Percentiles rank a stretch among this genome's conserved stretches.
Evolutionary conservation across 2,888 invertebrate genomes (phyloP).

Genomic region (Eupeodes luniger): DNA sequence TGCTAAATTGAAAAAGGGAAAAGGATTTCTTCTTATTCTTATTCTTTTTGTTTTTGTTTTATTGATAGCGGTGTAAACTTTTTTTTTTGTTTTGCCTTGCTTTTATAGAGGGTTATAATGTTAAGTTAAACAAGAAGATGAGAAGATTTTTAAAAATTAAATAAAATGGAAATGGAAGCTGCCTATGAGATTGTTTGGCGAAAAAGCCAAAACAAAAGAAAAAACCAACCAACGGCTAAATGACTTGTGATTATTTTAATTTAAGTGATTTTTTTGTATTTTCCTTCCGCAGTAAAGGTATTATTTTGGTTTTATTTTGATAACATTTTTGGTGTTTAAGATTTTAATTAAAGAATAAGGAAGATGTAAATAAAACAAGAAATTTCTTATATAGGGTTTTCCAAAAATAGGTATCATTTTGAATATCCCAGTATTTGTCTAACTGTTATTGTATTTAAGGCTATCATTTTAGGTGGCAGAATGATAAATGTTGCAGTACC

Average conservation of each 20-base stretch:
- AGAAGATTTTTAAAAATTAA: constrained; percentile 10
- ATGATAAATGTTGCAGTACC: no score
- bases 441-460: no score
- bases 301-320: background rate
- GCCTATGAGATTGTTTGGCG: background rate
- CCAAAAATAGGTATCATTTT: no score
- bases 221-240: constrained; percentile 2
- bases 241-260: constrained; percentile 31
- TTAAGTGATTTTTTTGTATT: constrained; percentile 1
- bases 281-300: background rate
- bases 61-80: background rate
- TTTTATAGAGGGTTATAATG: constrained; percentile 8
- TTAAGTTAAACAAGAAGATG: constrained; percentile 12
- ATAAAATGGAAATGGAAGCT: constrained; percentile 20
- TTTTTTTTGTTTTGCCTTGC: background rate
- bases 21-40: background rate
- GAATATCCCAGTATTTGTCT: no score
- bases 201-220: background rate
- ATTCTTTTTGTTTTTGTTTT: background rate
- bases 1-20: constrained; percentile 38
- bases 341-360: background rate
- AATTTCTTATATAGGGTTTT: no score
- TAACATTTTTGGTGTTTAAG: background rate
- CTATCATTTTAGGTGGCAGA: no score
- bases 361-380: no score